Evolutionary conservation across 2,888 invertebrate genomes (phyloP), one percentile per base, ranked within the genome.

Genomic region (Aradus depressus): DNA sequence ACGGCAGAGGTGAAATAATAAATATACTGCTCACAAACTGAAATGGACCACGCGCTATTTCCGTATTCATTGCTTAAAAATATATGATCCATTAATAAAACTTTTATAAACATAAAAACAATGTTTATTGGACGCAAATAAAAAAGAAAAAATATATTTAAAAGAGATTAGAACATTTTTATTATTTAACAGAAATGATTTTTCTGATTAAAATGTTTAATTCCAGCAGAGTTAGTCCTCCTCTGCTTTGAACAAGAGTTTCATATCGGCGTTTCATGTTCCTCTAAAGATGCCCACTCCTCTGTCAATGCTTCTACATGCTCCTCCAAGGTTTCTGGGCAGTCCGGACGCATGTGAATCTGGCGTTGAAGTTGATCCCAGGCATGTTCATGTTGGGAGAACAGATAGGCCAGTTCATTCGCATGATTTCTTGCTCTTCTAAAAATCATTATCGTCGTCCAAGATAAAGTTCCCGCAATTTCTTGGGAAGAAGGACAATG

Each of bases 251-350:
- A n/a, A n/a, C n/a, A n/a, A n/a, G n/a, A n/a, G n/a, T n/a, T n/a
- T n/a, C n/a, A n/a, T n/a, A n/a, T n/a, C n/a, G n/a, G n/a, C n/a
- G n/a, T n/a, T n/a, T n/a, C n/a, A 34, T 34, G 35, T 34, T 6
- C 14, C 4, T n/a, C 14, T 12, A 34, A 34, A 34, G 35, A 12
- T 14, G 35, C 35, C 35, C 4, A 34, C 16, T 34, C 4, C 31
- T 28, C 10, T n/a, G 4, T 12, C 16, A 34, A 34, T 6, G 35
- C 35, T 5, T 34, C 35, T 6, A 18, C 35, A 34, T 14, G 35
- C 16, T 34, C 35, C n/a, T 34, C 35, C n/a, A 34, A 34, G 35
- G n/a, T 34, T 14, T 34, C 35, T 34, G n/a, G 35, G 16, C 35
- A 6, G 16, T 5, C 14, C 35, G 35, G 12, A 4, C 35, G 12